Conservation (phyloP, 2,888 invertebrate genomes). For the Acanthosoma haemorrhoidale region DNA sequence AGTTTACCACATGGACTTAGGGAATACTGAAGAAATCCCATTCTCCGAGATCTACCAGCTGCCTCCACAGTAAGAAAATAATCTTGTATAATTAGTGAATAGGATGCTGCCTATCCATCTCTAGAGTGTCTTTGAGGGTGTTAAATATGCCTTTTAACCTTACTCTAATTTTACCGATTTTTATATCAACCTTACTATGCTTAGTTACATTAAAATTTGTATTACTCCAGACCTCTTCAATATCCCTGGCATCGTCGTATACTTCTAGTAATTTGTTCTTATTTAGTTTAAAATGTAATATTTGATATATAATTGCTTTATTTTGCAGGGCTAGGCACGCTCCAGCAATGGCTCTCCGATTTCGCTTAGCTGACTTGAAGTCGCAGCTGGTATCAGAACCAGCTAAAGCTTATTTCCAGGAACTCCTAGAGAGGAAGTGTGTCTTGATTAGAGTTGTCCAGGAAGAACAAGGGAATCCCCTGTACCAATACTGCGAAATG, state of each 20-base stretch:
- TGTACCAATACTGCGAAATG: conserved; percentile 70
- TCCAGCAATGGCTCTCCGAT: conserved; percentile 69
- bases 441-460: conserved; percentile 59
- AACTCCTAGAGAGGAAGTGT: conserved; percentile 58
- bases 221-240: too few relatives aligned
- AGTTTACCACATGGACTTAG: conserved; percentile 75
- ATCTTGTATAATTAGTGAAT: too few relatives aligned
- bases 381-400: conserved; percentile 52
- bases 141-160: too few relatives aligned
- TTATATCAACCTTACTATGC: too few relatives aligned
- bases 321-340: conserved; percentile 51
- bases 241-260: too few relatives aligned
- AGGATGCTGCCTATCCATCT: too few relatives aligned
- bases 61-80: conserved; percentile 56
- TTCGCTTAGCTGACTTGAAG: conserved; percentile 65
- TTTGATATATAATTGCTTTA: background rate
- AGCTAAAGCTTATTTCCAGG: conserved; percentile 66
- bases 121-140: too few relatives aligned
- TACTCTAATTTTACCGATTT: too few relatives aligned
- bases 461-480: conserved; percentile 57
- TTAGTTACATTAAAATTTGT: too few relatives aligned
- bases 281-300: background rate
- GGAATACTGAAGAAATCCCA: conserved; percentile 67
- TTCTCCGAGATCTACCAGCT: conserved; percentile 68
- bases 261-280: background rate